A percentile compares a stretch with the other conserved stretches of the same genome.
These are phyloP conservation scores for Pica pica DNA, from an alignment of 2,113 vertebrate genomes.

Conservation along the genomic window DNA sequence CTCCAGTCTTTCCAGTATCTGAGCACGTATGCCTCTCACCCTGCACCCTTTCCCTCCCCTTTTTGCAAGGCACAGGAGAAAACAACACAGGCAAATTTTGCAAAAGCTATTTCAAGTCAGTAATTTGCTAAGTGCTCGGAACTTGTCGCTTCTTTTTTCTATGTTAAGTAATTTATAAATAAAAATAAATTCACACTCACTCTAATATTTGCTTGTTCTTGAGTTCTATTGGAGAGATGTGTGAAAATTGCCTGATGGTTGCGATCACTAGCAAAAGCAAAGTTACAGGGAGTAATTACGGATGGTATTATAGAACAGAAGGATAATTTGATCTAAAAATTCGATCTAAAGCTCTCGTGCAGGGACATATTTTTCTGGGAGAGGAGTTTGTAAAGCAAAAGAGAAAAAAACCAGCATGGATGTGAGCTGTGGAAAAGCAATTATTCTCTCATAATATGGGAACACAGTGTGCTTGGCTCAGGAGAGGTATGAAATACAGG, in stretches of 20 bases:
- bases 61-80: background rate
- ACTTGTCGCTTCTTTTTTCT: background rate
- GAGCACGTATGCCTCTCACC: background rate
- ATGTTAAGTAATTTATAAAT: conserved; percentile 59
- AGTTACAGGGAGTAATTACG: conserved; percentile 64
- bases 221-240: conserved; percentile 57
- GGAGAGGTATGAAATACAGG: conserved; percentile 38
- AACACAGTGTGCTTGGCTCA: conserved; percentile 36
- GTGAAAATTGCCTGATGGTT: conserved; percentile 69
- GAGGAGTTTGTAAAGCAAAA: conserved; percentile 59
- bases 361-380: conserved; percentile 47
- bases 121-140: conserved; percentile 50
- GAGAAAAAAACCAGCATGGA: conserved; percentile 31
- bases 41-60: background rate
- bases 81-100: conserved; percentile 6
- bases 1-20: background rate
- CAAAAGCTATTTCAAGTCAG: conserved; percentile 35
- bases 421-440: conserved; percentile 55
- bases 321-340: conserved; percentile 69
- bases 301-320: conserved; percentile 61
- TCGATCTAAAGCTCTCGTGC: conserved; percentile 52
- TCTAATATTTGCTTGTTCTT: conserved; percentile 62
- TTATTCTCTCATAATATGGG: conserved; percentile 61
- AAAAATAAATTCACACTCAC: conserved; percentile 59
- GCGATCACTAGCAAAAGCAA: conserved; percentile 59